Evolutionary conservation across 2,888 invertebrate species (phyloP), one percentile per base, ranked within the genome.

Genomic region (Brachyptera putata): DNA sequence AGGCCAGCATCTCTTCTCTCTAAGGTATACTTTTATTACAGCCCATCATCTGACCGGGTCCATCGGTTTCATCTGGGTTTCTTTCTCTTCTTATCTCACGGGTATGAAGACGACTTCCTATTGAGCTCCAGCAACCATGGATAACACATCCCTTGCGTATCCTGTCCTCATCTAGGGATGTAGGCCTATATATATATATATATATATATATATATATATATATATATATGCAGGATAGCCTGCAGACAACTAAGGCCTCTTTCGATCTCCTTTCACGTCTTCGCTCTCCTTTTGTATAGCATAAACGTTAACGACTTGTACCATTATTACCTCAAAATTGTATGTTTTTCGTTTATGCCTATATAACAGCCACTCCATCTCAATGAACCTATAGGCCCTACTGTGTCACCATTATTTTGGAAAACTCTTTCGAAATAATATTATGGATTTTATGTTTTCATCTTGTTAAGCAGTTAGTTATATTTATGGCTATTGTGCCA

Each of bases 101-200:
- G 21, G 24, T n/a, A 46, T 16, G 16, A 41, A 21, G 46, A 46
- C 3, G 46, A 46, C 46, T 46, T 46, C 46, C 22, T 24, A 46
- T 46, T 46, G 46, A 46, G 46, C 46, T 46, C 46, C 46, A 46
- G 46, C n/a, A 46, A 24, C 22, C 46, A n/a, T 21, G 46, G 46
- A 46, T 46, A 46, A 46, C 46, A 46, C 24, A 22, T 46, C 46
- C 22, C 46, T 24, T 46, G 24, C 24, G 46, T 46, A 21, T 46
- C 22, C 21, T 46, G 46, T 46, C 46, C 46, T 46, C 24, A 24
- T 30, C 7, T 11, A n/a, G n/a, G n/a, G n/a, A n/a, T n/a, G n/a
- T n/a, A n/a, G n/a, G n/a, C n/a, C n/a, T n/a, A n/a, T n/a, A n/a
- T n/a, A n/a, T n/a, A n/a, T n/a, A n/a, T n/a, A n/a, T n/a, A n/a